Base-by-base conservation (phyloP, 2,113 vertebrate species). In the Mungos mungo region DNA sequence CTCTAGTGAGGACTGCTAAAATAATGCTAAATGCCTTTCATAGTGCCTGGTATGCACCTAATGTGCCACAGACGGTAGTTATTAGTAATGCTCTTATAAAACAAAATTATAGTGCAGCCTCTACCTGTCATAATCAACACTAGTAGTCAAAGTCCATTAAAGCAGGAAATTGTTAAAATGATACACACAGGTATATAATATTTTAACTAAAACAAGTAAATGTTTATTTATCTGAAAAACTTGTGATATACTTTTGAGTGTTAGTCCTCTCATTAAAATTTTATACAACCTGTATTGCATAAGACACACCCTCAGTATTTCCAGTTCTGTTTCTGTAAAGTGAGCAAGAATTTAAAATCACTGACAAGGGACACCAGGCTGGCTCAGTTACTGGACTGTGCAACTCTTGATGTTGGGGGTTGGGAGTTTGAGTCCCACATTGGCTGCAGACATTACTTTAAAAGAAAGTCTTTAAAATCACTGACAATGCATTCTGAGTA, bases 281-380 rank as follows among this genome's bases (percentile, higher is more conserved):
- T 90, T 77, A 29, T n/a, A 86, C 23, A 14, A 83, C 5, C 15
- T 66, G 6, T 27, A 29, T 25, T 50, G 0, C 13, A 76, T 45
- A 86, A 84, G 23, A 25, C 57, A 92, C 15, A 68, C 9, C 47
- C 45, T 96, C 31, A 1, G 21, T 65, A 92, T 54, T 87, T 89
- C 57, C 41, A 81, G 7, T 92, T 52, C 29, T 80, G 29, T 50
- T 87, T 81, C 47, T 84, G 90, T 69, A 94, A 98, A 74, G 6
- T 66, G 27, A 87, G 13, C 27, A 71, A 92, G 25, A 74, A 83
- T 69, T 89, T 79, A 4, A 57, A 87, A 82, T 65, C 35, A 60
- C 69, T 66, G 38, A 93, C 45, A 77, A 83, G 74, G 72, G 7
- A 3, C 14, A 29, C 72, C 41, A 4, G 13, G 72, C 41, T 76